These are phyloP conservation scores for Lordiphosa collinella DNA, from an alignment of 1,140 invertebrate species.

Conservation along the genomic window DNA sequence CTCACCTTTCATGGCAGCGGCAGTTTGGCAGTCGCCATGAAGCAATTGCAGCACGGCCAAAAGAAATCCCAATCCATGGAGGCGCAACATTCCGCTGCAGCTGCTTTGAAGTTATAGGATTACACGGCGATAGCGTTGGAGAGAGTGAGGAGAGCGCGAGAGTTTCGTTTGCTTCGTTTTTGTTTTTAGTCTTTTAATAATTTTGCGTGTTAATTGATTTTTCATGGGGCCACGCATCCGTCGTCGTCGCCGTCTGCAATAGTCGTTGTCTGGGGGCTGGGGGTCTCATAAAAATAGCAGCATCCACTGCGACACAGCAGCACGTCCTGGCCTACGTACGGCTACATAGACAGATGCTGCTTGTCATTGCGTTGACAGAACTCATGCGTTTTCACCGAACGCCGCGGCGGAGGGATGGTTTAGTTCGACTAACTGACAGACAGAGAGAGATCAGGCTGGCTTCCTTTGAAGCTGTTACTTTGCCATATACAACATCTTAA, in stretches of 20 bases:
- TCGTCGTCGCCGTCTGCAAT: conserved; percentile 39
- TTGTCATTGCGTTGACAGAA: conserved; percentile 76
- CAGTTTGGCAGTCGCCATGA: conserved; percentile 29
- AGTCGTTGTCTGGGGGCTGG: conserved; percentile 26
- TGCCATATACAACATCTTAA: conserved; percentile 2
- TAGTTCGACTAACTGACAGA: conserved; percentile 12
- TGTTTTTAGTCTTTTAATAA: conserved; percentile 70
- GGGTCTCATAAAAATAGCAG: conserved; percentile 74
- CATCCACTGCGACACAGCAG: conserved; percentile 60
- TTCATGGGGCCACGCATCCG: conserved; percentile 76
- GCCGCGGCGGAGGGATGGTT: conserved; percentile 18
- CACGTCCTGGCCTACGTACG: conserved; percentile 63
- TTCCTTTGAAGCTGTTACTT: conserved; percentile 56
- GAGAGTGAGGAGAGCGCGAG: conserved; percentile 1
- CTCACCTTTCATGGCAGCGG: conserved; percentile 68
- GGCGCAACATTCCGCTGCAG: conserved; percentile 65
- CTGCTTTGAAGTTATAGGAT: conserved; percentile 62
- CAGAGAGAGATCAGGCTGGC: conserved; percentile 10
- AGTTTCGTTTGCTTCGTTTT: conserved; percentile 30
- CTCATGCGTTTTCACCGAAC: conserved; percentile 46
- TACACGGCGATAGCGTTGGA: neutral
- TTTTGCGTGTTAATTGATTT: conserved; percentile 78
- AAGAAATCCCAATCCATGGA: conserved; percentile 50
- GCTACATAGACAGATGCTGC: conserved; percentile 73
- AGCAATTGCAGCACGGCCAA: conserved; percentile 61